Evolutionary conservation across 2,888 invertebrate species (phyloP).

Genomic region (Oligia latruncula): DNA sequence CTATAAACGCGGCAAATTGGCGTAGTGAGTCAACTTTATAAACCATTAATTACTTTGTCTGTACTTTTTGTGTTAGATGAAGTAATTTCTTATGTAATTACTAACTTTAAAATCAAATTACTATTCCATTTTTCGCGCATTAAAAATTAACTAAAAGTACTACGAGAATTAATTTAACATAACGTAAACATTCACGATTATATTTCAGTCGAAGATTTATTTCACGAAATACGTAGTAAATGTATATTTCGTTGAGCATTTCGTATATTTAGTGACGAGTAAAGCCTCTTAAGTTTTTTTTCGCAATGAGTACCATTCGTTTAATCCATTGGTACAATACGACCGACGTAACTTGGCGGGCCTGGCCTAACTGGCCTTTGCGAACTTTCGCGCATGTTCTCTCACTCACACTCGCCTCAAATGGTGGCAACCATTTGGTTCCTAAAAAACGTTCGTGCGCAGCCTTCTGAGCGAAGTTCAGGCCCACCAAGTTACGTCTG

Average conservation of each 20-base stretch:
- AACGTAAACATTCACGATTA: neutral
- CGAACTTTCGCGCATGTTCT: too few species aligned
- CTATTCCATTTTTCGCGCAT: neutral
- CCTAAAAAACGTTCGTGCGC: too few species aligned
- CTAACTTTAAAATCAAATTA: neutral
- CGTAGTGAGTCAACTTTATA: neutral
- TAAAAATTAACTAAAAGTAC: neutral
- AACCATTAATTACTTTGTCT: too few species aligned
- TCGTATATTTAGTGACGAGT: constrained; percentile 15
- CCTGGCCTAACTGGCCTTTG: too few species aligned
- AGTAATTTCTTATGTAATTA: neutral
- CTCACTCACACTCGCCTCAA: too few species aligned
- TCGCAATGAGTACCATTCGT: constrained; percentile 23
- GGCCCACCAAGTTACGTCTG: too few species aligned
- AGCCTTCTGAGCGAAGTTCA: too few species aligned
- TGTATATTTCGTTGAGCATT: constrained; percentile 21
- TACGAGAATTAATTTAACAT: neutral
- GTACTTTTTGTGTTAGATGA: neutral
- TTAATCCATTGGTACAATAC: constrained; percentile 40
- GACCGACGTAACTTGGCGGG: too few species aligned
- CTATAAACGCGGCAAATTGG: neutral
- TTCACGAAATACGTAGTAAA: constrained; percentile 16
- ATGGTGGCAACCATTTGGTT: too few species aligned
- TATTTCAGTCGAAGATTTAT: constrained; percentile 24
- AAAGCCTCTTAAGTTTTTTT: constrained; percentile 46